A percentile compares a stretch with the other conserved stretches of the same genome.
Evolutionary conservation across 2,113 vertebrate species (phyloP).

Genomic region (Notarius quadriscutis): DNA sequence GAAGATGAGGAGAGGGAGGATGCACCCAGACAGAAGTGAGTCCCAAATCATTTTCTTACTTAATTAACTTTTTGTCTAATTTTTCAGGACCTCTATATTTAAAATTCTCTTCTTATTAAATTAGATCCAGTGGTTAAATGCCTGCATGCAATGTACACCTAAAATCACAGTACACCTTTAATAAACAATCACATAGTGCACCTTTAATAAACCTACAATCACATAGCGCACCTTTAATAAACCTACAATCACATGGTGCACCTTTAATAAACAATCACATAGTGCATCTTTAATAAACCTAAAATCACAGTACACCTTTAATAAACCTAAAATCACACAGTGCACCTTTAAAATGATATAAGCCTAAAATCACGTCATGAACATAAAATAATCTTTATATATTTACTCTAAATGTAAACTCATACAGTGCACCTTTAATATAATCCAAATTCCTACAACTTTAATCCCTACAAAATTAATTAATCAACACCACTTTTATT

Average conservation of each 20-base stretch:
- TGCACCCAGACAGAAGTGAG: slow-evolving; percentile 79
- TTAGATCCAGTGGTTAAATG: too few relatives aligned
- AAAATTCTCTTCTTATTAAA: not conserved
- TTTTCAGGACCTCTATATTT: not conserved
- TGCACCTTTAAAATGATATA: not conserved
- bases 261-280: not conserved
- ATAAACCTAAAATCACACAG: not conserved
- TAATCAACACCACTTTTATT: not conserved
- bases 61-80: not conserved
- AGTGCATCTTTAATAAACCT: not conserved
- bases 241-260: not conserved
- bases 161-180: not conserved
- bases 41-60: not conserved
- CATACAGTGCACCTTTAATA: not conserved
- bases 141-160: not conserved
- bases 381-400: not conserved
- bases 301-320: not conserved
- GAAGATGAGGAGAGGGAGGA: slow-evolving; percentile 66
- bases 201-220: not conserved
- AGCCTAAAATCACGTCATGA: not conserved
- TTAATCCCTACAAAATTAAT: not conserved
- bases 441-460: not conserved
- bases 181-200: not conserved
- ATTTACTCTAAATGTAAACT: not conserved
- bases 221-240: not conserved